Conservation (phyloP, 2,797 vertebrate species). For the Eulemur rubriventer region DNA sequence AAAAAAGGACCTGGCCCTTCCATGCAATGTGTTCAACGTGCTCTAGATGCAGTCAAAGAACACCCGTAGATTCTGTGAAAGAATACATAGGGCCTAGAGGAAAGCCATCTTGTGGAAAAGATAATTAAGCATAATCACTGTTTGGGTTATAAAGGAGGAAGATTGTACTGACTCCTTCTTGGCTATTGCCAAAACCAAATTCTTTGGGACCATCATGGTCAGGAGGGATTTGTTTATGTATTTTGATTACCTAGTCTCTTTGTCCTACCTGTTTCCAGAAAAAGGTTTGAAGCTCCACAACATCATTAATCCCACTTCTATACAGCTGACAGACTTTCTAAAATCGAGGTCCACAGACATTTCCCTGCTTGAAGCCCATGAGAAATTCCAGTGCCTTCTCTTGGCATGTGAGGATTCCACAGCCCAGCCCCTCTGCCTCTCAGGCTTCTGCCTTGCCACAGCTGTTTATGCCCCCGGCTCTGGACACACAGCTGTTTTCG, state of each 20-base stretch:
- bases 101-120: neutral
- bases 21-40: neutral
- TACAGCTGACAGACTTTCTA: neutral
- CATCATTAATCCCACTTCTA: neutral
- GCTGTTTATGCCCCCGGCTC: neutral
- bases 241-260: neutral
- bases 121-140: neutral
- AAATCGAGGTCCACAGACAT: neutral
- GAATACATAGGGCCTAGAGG: neutral
- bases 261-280: slow-evolving; percentile 7
- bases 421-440: neutral
- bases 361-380: neutral
- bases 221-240: neutral
- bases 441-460: neutral
- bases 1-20: neutral
- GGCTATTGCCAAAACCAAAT: neutral
- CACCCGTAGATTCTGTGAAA: neutral
- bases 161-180: neutral
- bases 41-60: neutral
- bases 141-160: slow-evolving; percentile 4
- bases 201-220: neutral
- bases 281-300: neutral
- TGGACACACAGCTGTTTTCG: neutral
- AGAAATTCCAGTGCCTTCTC: neutral
- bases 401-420: neutral